Conservation (phyloP, 2,888 invertebrate genomes). For the Eupithecia exiguata region DNA sequence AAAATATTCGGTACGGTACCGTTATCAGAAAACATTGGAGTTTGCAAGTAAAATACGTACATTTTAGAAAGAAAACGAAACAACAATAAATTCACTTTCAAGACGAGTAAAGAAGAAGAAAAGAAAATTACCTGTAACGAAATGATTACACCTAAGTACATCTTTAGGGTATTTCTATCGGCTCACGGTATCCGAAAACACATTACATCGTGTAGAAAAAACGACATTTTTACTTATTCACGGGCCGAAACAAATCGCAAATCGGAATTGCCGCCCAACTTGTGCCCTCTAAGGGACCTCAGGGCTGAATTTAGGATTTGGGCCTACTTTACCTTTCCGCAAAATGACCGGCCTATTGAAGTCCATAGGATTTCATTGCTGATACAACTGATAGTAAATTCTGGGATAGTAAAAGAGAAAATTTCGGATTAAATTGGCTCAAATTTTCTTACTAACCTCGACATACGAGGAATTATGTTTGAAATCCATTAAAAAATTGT, state of each 20-base stretch:
- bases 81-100: slow-evolving; percentile 6
- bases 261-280: slow-evolving; percentile 32
- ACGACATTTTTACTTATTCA: slow-evolving; percentile 33
- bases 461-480: too few relatives aligned
- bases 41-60: slow-evolving; percentile 1
- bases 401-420: not conserved
- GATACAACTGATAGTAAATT: slow-evolving; percentile 5
- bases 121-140: slow-evolving; percentile 10
- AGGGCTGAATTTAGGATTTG: slow-evolving; percentile 24
- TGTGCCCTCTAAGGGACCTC: slow-evolving; percentile 16
- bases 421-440: not conserved
- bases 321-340: not conserved
- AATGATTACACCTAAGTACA: not conserved
- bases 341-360: not conserved
- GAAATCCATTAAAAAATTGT: too few relatives aligned
- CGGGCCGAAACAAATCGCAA: slow-evolving; percentile 28
- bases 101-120: slow-evolving; percentile 4
- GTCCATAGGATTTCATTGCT: slow-evolving; percentile 6
- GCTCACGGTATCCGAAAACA: slow-evolving; percentile 26
- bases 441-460: too few relatives aligned
- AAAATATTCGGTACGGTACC: not conserved
- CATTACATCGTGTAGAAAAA: slow-evolving; percentile 30
- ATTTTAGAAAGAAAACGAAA: not conserved
- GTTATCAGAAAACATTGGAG: slow-evolving; percentile 4
- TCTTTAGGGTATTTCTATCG: slow-evolving; percentile 19